phyloP scores from a whole-genome alignment of 2,113 vertebrate species.

The Mesocricetus auratus region DNA sequence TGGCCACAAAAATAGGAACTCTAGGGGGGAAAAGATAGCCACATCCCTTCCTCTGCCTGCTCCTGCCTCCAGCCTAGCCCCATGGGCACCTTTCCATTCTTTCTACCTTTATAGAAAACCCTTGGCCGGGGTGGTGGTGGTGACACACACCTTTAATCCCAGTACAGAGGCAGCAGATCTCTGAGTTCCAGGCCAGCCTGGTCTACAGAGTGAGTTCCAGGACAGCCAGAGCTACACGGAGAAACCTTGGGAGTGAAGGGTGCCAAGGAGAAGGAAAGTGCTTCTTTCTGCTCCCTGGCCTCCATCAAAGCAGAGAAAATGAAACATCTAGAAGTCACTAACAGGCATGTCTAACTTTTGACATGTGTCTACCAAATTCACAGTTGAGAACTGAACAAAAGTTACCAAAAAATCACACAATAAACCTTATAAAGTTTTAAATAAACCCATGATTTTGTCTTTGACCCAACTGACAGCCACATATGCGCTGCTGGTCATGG shows the following conservation, averaged over 20 bases:
- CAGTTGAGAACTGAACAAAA: not conserved
- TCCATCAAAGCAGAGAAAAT: not conserved
- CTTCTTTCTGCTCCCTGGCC: slow-evolving; percentile 23
- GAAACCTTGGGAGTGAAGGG: not conserved
- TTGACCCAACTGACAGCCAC: not conserved
- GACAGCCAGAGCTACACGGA: not conserved
- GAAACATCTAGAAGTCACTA: not conserved
- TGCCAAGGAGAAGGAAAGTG: not conserved
- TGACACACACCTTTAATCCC: too few relatives aligned
- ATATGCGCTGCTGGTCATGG: not conserved
- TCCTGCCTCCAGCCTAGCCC: not conserved
- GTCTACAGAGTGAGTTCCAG: not conserved
- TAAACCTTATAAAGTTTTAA: not conserved
- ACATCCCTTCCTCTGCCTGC: not conserved
- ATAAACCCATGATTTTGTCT: not conserved
- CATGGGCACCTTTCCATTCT: not conserved
- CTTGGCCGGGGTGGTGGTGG: not conserved
- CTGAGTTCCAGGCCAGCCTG: not conserved
- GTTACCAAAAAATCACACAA: not conserved
- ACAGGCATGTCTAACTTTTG: not conserved
- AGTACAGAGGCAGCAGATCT: not conserved
- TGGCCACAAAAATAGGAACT: not conserved
- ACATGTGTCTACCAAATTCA: not conserved
- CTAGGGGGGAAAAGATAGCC: not conserved
- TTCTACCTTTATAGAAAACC: slow-evolving; percentile 2